These are phyloP conservation scores for Tachina lurida DNA, from an alignment of 2,888 invertebrate species.

Conservation along the genomic window DNA sequence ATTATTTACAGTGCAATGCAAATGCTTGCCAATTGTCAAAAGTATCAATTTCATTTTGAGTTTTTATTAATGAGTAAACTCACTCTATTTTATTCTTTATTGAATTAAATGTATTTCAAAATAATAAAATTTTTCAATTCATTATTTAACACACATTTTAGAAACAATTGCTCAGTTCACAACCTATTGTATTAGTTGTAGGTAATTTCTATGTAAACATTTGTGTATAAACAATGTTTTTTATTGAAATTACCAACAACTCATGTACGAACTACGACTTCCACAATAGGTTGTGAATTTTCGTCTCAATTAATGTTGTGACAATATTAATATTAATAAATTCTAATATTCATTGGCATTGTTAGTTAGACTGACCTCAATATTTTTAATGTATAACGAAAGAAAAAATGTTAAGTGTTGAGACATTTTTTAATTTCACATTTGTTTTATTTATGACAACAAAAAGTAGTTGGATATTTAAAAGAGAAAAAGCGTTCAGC, in stretches of 20 bases:
- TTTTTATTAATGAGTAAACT: background rate
- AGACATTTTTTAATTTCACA: background rate
- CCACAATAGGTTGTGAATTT: too few relatives aligned
- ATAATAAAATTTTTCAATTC: background rate
- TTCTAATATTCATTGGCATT: background rate
- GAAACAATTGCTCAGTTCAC: background rate
- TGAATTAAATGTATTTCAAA: background rate
- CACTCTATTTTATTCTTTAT: background rate
- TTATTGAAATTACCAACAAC: too few relatives aligned
- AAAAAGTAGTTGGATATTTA: background rate
- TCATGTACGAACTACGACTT: too few relatives aligned
- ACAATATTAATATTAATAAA: background rate
- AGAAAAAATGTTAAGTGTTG: background rate
- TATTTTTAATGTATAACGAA: background rate
- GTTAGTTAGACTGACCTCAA: background rate
- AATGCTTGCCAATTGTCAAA: background rate
- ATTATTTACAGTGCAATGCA: conserved; percentile 11
- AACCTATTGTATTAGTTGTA: too few relatives aligned
- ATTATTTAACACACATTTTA: background rate
- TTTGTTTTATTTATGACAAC: background rate
- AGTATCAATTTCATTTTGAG: background rate
- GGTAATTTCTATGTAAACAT: too few relatives aligned
- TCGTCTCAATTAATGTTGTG: background rate
- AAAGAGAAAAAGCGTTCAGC: background rate
- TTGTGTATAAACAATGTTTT: too few relatives aligned